A percentile compares a stretch with the other conserved stretches of the same genome.
Conservation (phyloP, 1,140 invertebrate species). For the Cotesia typhae region DNA sequence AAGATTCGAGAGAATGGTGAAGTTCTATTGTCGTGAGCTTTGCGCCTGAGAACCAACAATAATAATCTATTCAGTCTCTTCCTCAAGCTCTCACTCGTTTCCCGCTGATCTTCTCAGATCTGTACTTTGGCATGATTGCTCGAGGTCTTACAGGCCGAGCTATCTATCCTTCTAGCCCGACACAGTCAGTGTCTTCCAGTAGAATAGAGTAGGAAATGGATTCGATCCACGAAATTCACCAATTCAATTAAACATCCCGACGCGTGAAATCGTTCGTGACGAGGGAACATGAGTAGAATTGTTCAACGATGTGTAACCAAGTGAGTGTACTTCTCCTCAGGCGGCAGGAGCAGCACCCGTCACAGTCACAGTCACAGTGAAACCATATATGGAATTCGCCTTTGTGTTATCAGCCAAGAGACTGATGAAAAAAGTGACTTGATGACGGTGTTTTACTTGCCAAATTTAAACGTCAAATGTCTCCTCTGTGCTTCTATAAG, state of each 20-base stretch:
- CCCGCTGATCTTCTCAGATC: background rate
- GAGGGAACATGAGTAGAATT: slow-evolving; percentile 21
- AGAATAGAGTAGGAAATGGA: slow-evolving; percentile 14
- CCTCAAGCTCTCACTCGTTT: background rate
- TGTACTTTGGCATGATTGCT: background rate
- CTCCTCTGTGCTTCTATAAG: background rate
- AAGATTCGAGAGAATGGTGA: slow-evolving; percentile 9
- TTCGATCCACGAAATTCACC: slow-evolving; percentile 30
- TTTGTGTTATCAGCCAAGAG: background rate
- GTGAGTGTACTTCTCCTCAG: background rate
- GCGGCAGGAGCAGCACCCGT: no score
- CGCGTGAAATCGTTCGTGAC: slow-evolving; percentile 31
- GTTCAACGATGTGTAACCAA: slow-evolving; percentile 3
- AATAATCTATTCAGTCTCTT: background rate
- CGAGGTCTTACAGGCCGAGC: no score
- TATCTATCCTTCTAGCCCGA: no score
- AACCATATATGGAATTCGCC: no score
- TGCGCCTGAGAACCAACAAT: no score
- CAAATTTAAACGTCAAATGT: background rate
- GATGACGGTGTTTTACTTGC: slow-evolving; percentile 18
- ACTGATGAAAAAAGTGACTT: background rate
- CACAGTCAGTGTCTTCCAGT: no score
- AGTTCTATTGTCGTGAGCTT: slow-evolving; percentile 10
- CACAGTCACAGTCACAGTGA: no score
- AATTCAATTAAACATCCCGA: slow-evolving; percentile 32